Evolutionary conservation across 1,140 invertebrate species (phyloP).

Genomic region (Drosophila melanica): DNA sequence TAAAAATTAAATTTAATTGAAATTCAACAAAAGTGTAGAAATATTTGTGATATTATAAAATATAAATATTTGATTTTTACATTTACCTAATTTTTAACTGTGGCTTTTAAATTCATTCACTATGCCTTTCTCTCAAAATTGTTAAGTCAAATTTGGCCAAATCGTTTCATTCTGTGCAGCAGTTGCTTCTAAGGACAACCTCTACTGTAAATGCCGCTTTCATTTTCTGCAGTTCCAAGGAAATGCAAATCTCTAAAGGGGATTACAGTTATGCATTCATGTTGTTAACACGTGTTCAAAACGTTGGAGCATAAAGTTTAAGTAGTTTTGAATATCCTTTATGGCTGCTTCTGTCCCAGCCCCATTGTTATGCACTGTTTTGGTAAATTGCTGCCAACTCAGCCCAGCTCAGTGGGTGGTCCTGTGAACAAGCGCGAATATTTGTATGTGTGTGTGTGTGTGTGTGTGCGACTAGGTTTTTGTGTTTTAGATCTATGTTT

Average conservation of each 20-base stretch:
- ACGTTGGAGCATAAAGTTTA: conserved; percentile 46
- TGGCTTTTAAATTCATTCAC: no score
- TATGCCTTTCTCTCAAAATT: neutral
- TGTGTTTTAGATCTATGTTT: conserved; percentile 2
- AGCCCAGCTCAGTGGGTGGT: conserved; percentile 19
- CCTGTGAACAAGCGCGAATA: neutral
- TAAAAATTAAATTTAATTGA: neutral
- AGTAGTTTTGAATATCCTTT: conserved; percentile 68
- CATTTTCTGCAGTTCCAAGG: neutral
- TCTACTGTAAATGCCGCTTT: neutral
- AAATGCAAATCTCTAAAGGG: conserved; percentile 6
- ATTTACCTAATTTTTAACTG: no score
- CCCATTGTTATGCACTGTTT: conserved; percentile 61
- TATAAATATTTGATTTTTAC: no score
- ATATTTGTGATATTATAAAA: neutral
- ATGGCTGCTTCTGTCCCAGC: conserved; percentile 17
- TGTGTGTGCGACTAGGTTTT: conserved; percentile 32
- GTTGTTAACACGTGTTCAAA: conserved; percentile 72
- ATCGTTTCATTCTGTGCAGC: neutral
- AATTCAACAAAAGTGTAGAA: neutral
- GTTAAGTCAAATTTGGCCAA: conserved; percentile 1
- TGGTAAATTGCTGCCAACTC: conserved; percentile 65
- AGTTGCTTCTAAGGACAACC: neutral
- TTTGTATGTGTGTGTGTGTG: conserved; percentile 1
- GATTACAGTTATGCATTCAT: conserved; percentile 33